These are phyloP conservation scores for Triplophysa bombifrons DNA, from an alignment of 2,797 vertebrate species.

Conservation along the genomic window DNA sequence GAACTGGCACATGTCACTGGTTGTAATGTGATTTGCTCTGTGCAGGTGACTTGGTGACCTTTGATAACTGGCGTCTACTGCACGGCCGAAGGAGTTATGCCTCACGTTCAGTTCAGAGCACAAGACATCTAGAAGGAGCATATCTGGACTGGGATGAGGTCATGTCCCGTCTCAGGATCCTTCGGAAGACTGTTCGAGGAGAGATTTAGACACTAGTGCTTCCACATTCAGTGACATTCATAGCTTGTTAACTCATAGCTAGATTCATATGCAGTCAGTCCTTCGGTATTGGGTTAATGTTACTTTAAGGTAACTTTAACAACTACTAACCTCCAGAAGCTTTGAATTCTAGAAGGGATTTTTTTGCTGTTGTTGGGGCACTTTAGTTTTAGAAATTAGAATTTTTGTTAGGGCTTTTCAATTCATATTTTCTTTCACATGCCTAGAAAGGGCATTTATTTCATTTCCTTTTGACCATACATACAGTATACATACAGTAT, in stretches of 20 bases:
- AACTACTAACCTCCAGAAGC: neutral
- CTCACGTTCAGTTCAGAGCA: constrained; percentile 49
- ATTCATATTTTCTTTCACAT: neutral
- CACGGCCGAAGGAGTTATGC: constrained; percentile 82
- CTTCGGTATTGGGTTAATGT: neutral
- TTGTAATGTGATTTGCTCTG: neutral
- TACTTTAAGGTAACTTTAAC: neutral
- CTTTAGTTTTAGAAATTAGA: neutral
- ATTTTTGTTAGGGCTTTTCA: neutral
- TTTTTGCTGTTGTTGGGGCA: neutral
- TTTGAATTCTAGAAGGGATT: neutral
- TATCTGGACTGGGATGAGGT: constrained; percentile 96
- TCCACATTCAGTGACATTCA: constrained; percentile 1
- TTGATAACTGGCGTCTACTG: constrained; percentile 94
- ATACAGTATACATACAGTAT: too few species aligned
- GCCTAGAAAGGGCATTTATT: neutral
- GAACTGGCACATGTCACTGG: neutral
- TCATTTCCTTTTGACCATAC: neutral
- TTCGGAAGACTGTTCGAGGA: constrained; percentile 70
- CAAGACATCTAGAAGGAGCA: constrained; percentile 88
- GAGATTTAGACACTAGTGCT: constrained; percentile 54
- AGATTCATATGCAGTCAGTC: neutral
- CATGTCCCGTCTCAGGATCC: constrained; percentile 87
- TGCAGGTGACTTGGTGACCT: constrained; percentile 88
- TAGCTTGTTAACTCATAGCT: neutral